Evolutionary conservation across 2,113 vertebrate species (phyloP).

Genomic region (Leptosomus discolor): DNA sequence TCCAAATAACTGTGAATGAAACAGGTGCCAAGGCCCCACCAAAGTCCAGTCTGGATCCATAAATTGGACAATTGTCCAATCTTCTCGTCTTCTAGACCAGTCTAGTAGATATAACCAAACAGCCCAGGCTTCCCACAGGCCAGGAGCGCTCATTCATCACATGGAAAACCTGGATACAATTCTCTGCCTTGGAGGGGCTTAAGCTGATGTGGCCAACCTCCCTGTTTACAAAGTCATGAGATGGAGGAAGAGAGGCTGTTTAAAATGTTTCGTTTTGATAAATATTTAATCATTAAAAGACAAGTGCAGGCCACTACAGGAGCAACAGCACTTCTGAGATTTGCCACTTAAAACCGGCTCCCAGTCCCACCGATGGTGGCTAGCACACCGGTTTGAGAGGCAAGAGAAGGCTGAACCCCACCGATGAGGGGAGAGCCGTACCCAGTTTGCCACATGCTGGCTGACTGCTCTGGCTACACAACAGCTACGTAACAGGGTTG

Average conservation of each 20-base stretch:
- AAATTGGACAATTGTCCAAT: background rate
- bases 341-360: background rate
- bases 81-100: background rate
- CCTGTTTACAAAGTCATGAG: background rate
- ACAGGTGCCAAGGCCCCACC: background rate
- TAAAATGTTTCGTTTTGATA: background rate
- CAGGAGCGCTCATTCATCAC: background rate
- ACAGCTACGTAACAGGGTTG: background rate
- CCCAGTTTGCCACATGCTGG: background rate
- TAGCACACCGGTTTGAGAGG: background rate
- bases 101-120: background rate
- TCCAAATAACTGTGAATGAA: background rate
- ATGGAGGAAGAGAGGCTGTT: background rate
- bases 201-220: background rate
- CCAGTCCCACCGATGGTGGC: background rate
- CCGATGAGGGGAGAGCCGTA: background rate
- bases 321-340: background rate
- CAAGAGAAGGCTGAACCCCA: background rate
- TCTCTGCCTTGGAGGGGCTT: background rate
- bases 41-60: background rate
- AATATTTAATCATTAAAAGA: background rate
- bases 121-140: background rate
- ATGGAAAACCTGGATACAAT: background rate
- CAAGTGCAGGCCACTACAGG: background rate
- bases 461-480: background rate